Evolutionary conservation across 1,140 invertebrate genomes (phyloP).

Genomic region (Dinothrombium tinctorium): DNA sequence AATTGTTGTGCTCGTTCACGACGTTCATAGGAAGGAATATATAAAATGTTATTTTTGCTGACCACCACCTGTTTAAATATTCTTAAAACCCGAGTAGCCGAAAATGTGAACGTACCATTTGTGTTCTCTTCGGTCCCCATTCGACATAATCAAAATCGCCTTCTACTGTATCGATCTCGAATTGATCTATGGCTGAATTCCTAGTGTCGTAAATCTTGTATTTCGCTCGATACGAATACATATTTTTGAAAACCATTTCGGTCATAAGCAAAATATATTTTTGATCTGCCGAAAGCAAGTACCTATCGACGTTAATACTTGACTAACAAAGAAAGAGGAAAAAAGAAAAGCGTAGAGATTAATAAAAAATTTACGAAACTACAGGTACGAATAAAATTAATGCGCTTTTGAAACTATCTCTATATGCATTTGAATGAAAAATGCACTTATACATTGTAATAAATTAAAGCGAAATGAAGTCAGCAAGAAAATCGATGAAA

Average conservation of each 20-base stretch:
- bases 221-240: neutral
- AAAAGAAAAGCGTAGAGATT: neutral
- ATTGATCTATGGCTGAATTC: neutral
- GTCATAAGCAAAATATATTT: slow-evolving; percentile 12
- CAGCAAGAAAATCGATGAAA: too few relatives aligned
- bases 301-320: slow-evolving; percentile 11
- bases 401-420: too few relatives aligned
- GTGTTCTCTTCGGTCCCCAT: slow-evolving; percentile 19
- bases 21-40: neutral
- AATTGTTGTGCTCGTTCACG: neutral
- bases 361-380: neutral
- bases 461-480: too few relatives aligned
- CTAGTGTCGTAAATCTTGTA: slow-evolving; percentile 7
- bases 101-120: slow-evolving; percentile 17
- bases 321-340: slow-evolving; percentile 10
- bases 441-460: too few relatives aligned
- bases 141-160: slow-evolving; percentile 15
- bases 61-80: neutral
- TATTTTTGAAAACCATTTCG: slow-evolving; percentile 10
- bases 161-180: neutral
- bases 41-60: too few relatives aligned
- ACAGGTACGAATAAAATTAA: too few relatives aligned
- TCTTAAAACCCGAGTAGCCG: neutral
- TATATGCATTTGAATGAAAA: too few relatives aligned
- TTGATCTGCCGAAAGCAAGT: slow-evolving; percentile 12